Percentiles rank a stretch among this genome's conserved stretches.
phyloP scores from a whole-genome alignment of 2,797 vertebrate genomes.

The Thalassophryne amazonica region DNA sequence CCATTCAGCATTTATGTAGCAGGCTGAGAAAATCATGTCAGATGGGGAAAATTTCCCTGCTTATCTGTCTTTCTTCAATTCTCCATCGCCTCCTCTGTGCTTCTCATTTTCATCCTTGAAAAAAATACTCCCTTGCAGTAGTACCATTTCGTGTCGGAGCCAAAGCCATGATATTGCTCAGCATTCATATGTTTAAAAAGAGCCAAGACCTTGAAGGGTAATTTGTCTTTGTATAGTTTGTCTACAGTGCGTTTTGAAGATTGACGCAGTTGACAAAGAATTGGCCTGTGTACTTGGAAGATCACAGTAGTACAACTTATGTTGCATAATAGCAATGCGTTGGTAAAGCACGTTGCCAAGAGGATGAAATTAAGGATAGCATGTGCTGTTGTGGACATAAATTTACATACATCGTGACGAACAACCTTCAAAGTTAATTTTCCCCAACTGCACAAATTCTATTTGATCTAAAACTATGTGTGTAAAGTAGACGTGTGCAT shows the following conservation, averaged over 20 bases:
- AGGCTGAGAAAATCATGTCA: constrained; percentile 1
- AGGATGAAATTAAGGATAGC: too few species aligned
- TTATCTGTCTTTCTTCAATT: not conserved
- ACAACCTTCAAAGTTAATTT: too few species aligned
- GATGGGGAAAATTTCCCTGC: not conserved
- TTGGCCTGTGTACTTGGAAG: not conserved
- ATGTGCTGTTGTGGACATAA: too few species aligned
- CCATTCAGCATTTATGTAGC: too few species aligned
- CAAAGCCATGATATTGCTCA: constrained; percentile 15
- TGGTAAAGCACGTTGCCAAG: not conserved
- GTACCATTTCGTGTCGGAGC: constrained; percentile 34
- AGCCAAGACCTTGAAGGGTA: constrained; percentile 20
- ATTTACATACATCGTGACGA: too few species aligned
- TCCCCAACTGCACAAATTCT: too few species aligned
- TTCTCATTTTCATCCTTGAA: constrained; percentile 13
- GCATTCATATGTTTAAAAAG: constrained; percentile 1
- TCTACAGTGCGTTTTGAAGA: constrained; percentile 1
- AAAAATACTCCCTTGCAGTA: constrained; percentile 19
- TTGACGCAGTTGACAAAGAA: constrained; percentile 6
- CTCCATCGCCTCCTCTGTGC: not conserved
- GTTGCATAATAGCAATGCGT: not conserved
- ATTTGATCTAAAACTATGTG: too few species aligned
- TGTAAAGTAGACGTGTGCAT: too few species aligned
- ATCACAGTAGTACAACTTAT: constrained; percentile 1
- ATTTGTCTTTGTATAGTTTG: constrained; percentile 28